Evolutionary conservation across 2,888 invertebrate species (phyloP), one percentile per base, ranked within the genome.

Genomic region (Agrotis exclamationis): DNA sequence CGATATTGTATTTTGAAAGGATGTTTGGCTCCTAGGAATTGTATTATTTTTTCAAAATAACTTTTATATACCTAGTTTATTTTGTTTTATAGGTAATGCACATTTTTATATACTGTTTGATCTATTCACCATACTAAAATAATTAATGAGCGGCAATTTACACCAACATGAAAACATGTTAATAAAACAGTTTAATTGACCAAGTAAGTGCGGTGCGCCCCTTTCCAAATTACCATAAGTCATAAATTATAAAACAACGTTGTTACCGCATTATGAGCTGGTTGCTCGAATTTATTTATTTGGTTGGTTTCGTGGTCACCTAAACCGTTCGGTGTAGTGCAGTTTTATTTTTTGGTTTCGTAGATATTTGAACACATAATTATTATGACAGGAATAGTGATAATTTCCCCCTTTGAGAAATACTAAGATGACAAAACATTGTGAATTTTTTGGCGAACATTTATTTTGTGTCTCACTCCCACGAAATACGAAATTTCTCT

Each of bases 151-250:
- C 51, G 6, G 3, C 58, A 63, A 70, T 68, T 78, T 74, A 70
- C 5, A 70, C 2, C 39, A 45, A 69, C 75, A 74, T 20, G 11
- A 74, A 70, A 77, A 83, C 79, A 79, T 74, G 79, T 70, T 85
- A 83, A 83, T 86, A 85, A 85, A 79, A 84, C n/a, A 53, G 75
- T 68, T 83, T 80, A 84, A 86, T 83, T 84, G 79, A 79, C 79
- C 76, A 67, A 85, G 82, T 85, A 85, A 78, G 74, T 76, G 69
- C 39, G 48, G 57, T 24, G 65, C 48, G 66, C 84, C 85, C 81
- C 77, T 76, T 76, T 68, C 47, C 0, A 54, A 50, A 85, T 84
- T 80, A 72, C 60, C 73, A 83, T 83, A 64, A 24, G 70, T 70
- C 70, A 68, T 84, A 85, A 85, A 79, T 84, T 85, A 75, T 64